Evolutionary conservation across 2,113 vertebrate species (phyloP).

Genomic region (Herpetotheres cachinnans): DNA sequence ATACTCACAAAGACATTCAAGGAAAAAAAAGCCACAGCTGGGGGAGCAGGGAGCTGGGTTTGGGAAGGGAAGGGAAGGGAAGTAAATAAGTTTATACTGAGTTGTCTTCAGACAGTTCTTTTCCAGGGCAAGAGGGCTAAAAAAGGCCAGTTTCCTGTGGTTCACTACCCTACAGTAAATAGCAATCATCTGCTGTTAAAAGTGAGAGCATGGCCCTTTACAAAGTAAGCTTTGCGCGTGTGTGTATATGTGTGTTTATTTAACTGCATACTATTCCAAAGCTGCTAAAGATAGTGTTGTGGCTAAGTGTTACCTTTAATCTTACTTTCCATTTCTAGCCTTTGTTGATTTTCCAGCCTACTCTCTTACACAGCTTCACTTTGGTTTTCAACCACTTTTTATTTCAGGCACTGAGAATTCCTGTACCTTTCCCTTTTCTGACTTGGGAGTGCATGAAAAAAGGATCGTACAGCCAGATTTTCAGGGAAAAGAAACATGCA

Average conservation of each 20-base stretch:
- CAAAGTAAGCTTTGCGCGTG: background rate
- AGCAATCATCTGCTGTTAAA: conserved; percentile 45
- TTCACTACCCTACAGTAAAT: conserved; percentile 12
- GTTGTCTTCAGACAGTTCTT: background rate
- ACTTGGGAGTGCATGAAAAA: background rate
- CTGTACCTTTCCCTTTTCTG: background rate
- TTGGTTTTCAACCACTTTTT: conserved; percentile 51
- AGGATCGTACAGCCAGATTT: background rate
- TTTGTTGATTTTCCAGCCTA: conserved; percentile 63
- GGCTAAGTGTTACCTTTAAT: conserved; percentile 63
- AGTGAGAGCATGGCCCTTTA: conserved; percentile 17
- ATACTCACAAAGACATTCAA: background rate
- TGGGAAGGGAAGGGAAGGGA: background rate
- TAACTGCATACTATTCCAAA: conserved; percentile 55
- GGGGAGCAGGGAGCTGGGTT: background rate
- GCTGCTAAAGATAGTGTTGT: conserved; percentile 45
- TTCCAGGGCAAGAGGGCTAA: background rate
- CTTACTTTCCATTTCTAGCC: conserved; percentile 69
- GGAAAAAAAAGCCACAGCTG: background rate
- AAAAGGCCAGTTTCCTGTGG: conserved; percentile 35
- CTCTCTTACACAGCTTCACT: conserved; percentile 40
- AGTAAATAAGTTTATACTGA: background rate
- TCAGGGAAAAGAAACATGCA: background rate
- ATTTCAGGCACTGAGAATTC: conserved; percentile 49
- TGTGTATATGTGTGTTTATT: conserved; percentile 22